Conservation (phyloP, 2,888 invertebrate genomes). For the Phengaris alcon region DNA sequence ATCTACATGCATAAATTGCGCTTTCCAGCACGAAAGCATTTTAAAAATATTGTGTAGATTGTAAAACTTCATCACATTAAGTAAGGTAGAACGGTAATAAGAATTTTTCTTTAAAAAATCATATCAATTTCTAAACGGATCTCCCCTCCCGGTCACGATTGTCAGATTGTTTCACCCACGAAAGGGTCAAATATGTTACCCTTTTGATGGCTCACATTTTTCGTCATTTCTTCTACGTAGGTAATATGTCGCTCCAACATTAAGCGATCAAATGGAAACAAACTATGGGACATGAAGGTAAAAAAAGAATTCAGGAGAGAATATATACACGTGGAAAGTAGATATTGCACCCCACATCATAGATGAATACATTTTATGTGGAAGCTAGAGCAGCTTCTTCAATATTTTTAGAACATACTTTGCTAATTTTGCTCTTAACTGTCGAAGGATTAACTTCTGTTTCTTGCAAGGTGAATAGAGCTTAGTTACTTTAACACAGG, state of each 20-base stretch:
- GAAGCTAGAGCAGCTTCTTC: background rate
- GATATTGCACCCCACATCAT: background rate
- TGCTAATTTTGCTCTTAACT: too few relatives aligned
- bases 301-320: slow-evolving; percentile 6
- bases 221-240: slow-evolving; percentile 28
- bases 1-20: background rate
- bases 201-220: slow-evolving; percentile 26
- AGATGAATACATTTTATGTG: background rate
- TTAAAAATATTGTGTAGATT: background rate
- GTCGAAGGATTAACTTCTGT: background rate
- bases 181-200: slow-evolving; percentile 31
- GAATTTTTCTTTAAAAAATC: slow-evolving; percentile 5
- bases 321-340: background rate
- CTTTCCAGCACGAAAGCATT: background rate
- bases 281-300: slow-evolving; percentile 20
- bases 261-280: slow-evolving; percentile 27
- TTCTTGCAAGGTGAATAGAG: slow-evolving; percentile 40
- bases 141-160: slow-evolving; percentile 22
- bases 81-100: background rate
- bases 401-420: background rate
- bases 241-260: background rate
- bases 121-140: slow-evolving; percentile 25
- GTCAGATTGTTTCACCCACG: slow-evolving; percentile 26
- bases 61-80: background rate
- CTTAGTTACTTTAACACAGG: slow-evolving; percentile 40